A percentile compares a stretch with the other conserved stretches of the same genome.
Evolutionary conservation across 2,888 invertebrate genomes (phyloP).

Genomic region (Mayetiola destructor): DNA sequence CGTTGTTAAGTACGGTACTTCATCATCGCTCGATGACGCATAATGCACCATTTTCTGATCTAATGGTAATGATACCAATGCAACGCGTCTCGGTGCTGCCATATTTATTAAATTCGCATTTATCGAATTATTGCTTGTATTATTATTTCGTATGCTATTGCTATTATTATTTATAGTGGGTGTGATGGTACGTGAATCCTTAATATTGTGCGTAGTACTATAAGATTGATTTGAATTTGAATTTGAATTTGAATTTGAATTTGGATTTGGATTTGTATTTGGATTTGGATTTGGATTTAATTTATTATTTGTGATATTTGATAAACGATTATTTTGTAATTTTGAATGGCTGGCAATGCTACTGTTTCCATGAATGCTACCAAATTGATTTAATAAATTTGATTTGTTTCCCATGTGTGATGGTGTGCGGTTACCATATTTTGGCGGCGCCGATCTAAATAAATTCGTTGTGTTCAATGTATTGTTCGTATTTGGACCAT

Average conservation of each 20-base stretch:
- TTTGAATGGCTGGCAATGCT: constrained; percentile 1
- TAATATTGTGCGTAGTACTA: background rate
- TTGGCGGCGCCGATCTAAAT: background rate
- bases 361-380: constrained; percentile 4
- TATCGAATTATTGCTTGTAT: background rate
- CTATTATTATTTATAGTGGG: constrained; percentile 12
- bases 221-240: background rate
- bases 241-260: background rate
- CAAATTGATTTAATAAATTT: background rate
- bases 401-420: background rate
- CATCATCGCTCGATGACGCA: constrained; percentile 15
- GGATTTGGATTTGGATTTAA: constrained; percentile 14
- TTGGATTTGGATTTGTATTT: background rate
- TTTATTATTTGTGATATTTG: background rate
- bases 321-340: background rate
- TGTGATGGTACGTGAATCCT: background rate
- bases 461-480: constrained; percentile 2
- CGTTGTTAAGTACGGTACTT: constrained; percentile 27
- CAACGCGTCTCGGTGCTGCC: constrained; percentile 22
- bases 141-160: constrained; percentile 17
- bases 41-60: constrained; percentile 23
- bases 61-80: constrained; percentile 29
- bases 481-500: no score
- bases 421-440: no score
- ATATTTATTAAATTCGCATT: constrained; percentile 18